Percentiles rank a stretch among this genome's conserved stretches.
These are phyloP conservation scores for Palythoa grandis DNA, from an alignment of 92 coral and sea anemone genomes.

Conservation along the genomic window DNA sequence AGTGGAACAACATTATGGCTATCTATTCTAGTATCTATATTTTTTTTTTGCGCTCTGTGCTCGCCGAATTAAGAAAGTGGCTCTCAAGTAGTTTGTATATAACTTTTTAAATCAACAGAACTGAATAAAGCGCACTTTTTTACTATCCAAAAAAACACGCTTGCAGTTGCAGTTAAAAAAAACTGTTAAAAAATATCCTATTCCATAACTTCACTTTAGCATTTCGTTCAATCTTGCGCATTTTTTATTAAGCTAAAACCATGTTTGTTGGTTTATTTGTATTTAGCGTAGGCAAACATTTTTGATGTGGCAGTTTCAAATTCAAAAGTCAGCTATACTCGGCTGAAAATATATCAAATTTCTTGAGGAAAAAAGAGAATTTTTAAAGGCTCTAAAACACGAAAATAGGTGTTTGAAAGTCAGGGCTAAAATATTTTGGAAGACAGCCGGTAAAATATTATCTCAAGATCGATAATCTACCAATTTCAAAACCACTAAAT, in stretches of 20 bases:
- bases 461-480: slow-evolving; percentile 41
- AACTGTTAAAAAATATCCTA: slow-evolving; percentile 3
- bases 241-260: background rate
- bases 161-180: no score
- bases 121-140: background rate
- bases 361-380: background rate
- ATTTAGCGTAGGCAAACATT: slow-evolving; percentile 3
- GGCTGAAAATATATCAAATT: background rate
- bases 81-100: background rate
- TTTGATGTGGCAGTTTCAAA: background rate
- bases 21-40: background rate
- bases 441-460: slow-evolving; percentile 40
- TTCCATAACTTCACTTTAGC: background rate
- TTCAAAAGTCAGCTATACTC: background rate
- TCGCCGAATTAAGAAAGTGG: background rate
- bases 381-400: background rate
- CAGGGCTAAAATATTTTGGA: background rate
- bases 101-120: slow-evolving; percentile 23
- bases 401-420: background rate
- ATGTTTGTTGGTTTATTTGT: slow-evolving; percentile 11
- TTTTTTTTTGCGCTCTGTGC: background rate
- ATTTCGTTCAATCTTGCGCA: slow-evolving; percentile 23
- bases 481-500: slow-evolving; percentile 45
- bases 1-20: background rate
- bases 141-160: no score